A percentile compares a stretch with the other conserved stretches of the same genome.
These are phyloP conservation scores for Microtus pennsylvanicus DNA, from an alignment of 2,113 vertebrate species.

Conservation along the genomic window DNA sequence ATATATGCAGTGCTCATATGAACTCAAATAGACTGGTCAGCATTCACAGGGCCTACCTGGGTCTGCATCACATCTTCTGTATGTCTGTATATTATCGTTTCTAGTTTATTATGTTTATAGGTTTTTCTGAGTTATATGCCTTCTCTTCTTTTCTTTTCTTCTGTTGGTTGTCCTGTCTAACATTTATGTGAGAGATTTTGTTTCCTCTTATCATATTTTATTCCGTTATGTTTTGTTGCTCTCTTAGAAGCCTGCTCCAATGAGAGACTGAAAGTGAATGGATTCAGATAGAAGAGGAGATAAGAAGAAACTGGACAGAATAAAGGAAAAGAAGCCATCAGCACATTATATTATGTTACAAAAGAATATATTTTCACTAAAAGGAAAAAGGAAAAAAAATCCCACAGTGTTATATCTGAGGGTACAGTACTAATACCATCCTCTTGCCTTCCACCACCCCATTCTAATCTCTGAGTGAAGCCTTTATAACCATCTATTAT, in stretches of 20 bases:
- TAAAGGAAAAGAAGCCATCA: not conserved
- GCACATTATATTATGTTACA: not conserved
- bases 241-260: not conserved
- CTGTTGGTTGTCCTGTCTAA: not conserved
- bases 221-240: not conserved
- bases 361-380: not conserved
- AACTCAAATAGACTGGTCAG: not conserved
- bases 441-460: not conserved
- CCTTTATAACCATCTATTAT: not conserved
- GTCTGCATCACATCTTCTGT: not conserved
- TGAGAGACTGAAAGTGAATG: not conserved
- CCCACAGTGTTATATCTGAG: not conserved
- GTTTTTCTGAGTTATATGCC: not conserved
- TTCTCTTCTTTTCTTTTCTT: not conserved
- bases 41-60: no score
- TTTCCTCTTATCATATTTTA: not conserved
- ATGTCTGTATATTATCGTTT: not conserved
- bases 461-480: not conserved
- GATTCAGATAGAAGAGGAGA: not conserved
- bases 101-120: not conserved
- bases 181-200: not conserved
- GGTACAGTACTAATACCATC: not conserved
- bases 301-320: not conserved
- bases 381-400: not conserved
- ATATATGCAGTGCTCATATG: not conserved